phyloP scores from a whole-genome alignment of 2,797 vertebrate genomes.

The Typhlichthys eigenmanni region DNA sequence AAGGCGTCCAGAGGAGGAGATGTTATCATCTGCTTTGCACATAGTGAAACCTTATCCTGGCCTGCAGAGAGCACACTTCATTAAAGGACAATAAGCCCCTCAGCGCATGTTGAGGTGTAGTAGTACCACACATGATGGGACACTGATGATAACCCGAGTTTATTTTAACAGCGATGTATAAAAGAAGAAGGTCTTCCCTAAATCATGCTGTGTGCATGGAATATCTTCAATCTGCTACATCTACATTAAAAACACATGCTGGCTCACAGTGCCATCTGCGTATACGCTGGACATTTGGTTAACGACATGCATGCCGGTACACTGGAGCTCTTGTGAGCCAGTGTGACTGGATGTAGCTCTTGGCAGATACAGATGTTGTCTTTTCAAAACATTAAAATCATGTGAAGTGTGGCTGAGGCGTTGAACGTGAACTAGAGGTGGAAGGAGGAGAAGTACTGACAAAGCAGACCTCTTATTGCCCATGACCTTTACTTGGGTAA shows the following conservation, averaged over 20 bases:
- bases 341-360: conserved; percentile 29
- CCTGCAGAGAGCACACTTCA: conserved; percentile 52
- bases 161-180: conserved; percentile 3
- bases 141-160: conserved; percentile 37
- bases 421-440: conserved; percentile 43
- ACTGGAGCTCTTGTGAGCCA: conserved; percentile 3
- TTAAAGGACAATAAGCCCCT: conserved; percentile 49
- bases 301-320: conserved; percentile 16
- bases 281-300: conserved; percentile 28
- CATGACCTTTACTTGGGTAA: conserved; percentile 23
- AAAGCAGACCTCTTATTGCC: conserved; percentile 56
- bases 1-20: conserved; percentile 36
- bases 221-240: background rate
- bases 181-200: background rate
- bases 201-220: background rate
- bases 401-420: conserved; percentile 36
- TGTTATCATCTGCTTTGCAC: conserved; percentile 39
- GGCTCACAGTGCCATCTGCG: background rate
- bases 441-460: conserved; percentile 14
- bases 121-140: background rate
- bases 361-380: conserved; percentile 41
- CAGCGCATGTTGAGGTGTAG: background rate
- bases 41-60: conserved; percentile 52
- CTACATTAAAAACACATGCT: background rate
- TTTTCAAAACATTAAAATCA: conserved; percentile 33